Percentiles rank a stretch among this genome's conserved stretches.
Evolutionary conservation across 2,888 invertebrate species (phyloP).

Genomic region (Coenonympha arcania): DNA sequence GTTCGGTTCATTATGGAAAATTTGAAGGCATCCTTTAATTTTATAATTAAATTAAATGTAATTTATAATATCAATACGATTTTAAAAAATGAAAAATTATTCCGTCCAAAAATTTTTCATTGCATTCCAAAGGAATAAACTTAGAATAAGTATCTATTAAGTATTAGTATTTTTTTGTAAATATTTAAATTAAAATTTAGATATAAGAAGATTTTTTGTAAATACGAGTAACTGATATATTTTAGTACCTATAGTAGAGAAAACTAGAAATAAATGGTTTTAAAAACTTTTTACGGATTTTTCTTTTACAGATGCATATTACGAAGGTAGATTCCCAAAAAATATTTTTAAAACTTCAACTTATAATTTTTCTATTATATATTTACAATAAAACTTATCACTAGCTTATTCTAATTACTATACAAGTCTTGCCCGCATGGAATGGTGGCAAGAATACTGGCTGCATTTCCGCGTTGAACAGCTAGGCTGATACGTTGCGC

Average conservation of each 20-base stretch:
- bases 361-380: no score
- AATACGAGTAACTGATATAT: slow-evolving; percentile 1
- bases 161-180: slow-evolving; percentile 23
- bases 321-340: no score
- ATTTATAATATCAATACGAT: slow-evolving; percentile 16
- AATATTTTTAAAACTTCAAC: no score
- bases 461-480: no score
- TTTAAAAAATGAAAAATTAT: slow-evolving; percentile 34
- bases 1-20: no score
- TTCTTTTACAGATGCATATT: background rate
- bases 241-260: slow-evolving; percentile 2
- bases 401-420: no score
- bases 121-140: slow-evolving; percentile 70
- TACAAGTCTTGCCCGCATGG: no score
- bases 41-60: no score
- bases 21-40: no score
- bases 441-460: no score
- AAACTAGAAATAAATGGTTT: slow-evolving; percentile 8
- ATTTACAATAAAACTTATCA: no score
- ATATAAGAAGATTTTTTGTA: slow-evolving; percentile 4
- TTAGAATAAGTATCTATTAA: slow-evolving; percentile 17
- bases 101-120: slow-evolving; percentile 62
- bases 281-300: background rate
- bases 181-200: slow-evolving; percentile 15
- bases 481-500: no score